phyloP scores from a whole-genome alignment of 2,888 invertebrate genomes.

The Chorisops tibialis region DNA sequence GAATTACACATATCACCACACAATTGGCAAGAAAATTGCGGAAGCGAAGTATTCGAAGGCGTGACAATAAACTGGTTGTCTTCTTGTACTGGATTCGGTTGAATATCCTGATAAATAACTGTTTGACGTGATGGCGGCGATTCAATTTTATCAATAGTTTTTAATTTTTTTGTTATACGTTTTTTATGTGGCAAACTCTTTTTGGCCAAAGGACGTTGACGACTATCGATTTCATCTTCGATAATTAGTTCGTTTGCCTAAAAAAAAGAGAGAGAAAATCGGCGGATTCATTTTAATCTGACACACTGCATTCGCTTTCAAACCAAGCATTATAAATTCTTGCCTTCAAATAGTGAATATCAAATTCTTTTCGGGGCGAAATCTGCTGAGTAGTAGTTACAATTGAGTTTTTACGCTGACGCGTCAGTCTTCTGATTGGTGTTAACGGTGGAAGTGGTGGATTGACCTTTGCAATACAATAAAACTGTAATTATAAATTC shows the following conservation, averaged over 20 bases:
- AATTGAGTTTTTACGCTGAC: constrained; percentile 26
- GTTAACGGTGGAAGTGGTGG: constrained; percentile 34
- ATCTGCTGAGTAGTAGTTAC: constrained; percentile 14
- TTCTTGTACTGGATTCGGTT: not conserved
- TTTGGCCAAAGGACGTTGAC: constrained; percentile 46
- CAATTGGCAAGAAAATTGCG: constrained; percentile 62
- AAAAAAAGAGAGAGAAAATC: not conserved
- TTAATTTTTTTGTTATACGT: constrained; percentile 73
- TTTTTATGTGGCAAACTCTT: constrained; percentile 84
- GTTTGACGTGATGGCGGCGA: not conserved
- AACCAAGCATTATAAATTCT: not conserved
- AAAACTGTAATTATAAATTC: not conserved
- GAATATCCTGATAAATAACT: constrained; percentile 24
- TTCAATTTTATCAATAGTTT: constrained; percentile 47
- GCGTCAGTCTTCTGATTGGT: constrained; percentile 33
- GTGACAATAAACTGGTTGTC: not conserved
- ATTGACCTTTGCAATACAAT: constrained; percentile 21
- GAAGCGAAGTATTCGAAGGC: not conserved
- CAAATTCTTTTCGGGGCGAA: too few species aligned
- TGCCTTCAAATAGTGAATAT: too few species aligned
- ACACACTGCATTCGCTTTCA: too few species aligned
- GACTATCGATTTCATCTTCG: constrained; percentile 5
- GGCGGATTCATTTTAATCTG: not conserved
- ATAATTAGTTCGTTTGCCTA: constrained; percentile 4
- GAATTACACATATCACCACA: constrained; percentile 73